phyloP scores from a whole-genome alignment of 2,888 invertebrate species.

The Dryococelus australis region DNA sequence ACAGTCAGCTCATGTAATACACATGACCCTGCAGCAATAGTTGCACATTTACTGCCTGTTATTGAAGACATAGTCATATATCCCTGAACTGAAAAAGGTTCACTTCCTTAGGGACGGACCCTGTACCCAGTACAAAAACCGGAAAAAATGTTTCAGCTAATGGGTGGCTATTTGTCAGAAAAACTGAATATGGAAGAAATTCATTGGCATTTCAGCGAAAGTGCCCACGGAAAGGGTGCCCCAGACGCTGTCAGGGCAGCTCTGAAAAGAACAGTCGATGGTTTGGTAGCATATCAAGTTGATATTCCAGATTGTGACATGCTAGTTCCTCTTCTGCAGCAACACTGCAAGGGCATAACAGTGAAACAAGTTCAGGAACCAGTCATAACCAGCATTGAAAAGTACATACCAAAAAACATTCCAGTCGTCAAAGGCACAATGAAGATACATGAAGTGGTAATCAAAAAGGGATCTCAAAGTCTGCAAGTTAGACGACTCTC shows the following conservation, averaged over 20 bases:
- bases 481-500: background rate
- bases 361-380: background rate
- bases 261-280: background rate
- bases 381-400: background rate
- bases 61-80: too few species aligned
- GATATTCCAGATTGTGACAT: slow-evolving; percentile 2
- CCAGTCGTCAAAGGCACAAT: background rate
- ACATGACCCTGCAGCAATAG: too few species aligned
- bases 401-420: background rate
- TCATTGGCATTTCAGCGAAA: background rate
- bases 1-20: too few species aligned
- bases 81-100: too few species aligned
- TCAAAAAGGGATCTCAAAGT: background rate
- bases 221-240: too few species aligned
- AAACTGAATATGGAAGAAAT: background rate
- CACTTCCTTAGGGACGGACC: too few species aligned
- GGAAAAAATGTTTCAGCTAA: too few species aligned
- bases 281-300: background rate
- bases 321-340: background rate
- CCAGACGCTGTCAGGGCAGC: background rate
- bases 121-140: too few species aligned
- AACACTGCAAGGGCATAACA: background rate
- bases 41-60: too few species aligned
- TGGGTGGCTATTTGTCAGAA: background rate
- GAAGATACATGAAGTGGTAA: background rate